Evolutionary conservation across 2,113 vertebrate genomes (phyloP).

Genomic region (Trachemys scripta): DNA sequence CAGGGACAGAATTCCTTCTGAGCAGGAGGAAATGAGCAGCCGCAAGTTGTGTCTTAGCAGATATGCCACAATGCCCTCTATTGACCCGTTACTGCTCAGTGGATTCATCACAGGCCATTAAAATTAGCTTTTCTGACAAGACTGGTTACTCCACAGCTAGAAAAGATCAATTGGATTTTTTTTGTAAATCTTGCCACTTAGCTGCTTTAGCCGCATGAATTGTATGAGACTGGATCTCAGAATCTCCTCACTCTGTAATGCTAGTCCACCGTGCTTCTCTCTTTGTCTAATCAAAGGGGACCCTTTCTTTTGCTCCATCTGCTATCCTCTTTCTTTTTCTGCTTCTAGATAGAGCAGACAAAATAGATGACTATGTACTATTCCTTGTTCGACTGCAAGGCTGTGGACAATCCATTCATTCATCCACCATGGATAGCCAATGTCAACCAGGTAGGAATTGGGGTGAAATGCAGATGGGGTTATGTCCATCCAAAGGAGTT

Average conservation of each 20-base stretch:
- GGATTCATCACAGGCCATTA: not conserved
- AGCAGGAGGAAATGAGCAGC: not conserved
- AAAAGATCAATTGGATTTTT: not conserved
- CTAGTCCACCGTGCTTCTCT: not conserved
- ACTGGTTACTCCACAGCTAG: not conserved
- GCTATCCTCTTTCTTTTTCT: not conserved
- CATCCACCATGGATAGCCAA: not conserved
- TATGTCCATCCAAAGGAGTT: not conserved
- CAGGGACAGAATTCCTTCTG: not conserved
- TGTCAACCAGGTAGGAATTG: not conserved
- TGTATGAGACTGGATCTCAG: not conserved
- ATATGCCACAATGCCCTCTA: not conserved
- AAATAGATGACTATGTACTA: not conserved
- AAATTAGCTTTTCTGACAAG: not conserved
- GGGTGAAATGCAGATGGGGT: not conserved
- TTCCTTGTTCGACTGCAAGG: not conserved
- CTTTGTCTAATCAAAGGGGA: not conserved
- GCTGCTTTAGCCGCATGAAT: not conserved
- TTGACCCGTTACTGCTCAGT: not conserved
- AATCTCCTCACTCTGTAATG: not conserved
- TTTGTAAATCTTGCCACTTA: not conserved
- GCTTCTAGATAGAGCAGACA: not conserved
- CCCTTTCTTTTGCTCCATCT: not conserved
- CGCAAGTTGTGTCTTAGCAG: not conserved
- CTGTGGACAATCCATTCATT: not conserved